Conservation (phyloP, 2,888 invertebrate genomes). For the Drosophila planitibia region DNA sequence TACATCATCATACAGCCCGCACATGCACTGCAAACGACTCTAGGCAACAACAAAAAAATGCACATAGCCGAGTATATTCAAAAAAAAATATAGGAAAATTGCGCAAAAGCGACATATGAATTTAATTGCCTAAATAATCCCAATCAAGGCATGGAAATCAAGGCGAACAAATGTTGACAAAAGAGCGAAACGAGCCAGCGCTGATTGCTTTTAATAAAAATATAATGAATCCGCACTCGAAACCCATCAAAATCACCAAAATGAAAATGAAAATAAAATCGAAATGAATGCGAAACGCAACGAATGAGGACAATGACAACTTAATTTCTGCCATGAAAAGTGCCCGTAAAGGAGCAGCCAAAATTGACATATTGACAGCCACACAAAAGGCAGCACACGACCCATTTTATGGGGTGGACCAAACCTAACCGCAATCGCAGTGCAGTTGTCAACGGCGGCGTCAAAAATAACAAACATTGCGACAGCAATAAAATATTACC, state of each 20-base stretch:
- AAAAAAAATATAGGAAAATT: slow-evolving; percentile 44
- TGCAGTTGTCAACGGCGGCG: slow-evolving; percentile 60
- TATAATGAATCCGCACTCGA: slow-evolving; percentile 75
- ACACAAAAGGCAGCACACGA: slow-evolving; percentile 61
- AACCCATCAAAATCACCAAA: slow-evolving; percentile 36
- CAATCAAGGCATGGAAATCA: slow-evolving; percentile 64
- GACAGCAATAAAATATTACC: slow-evolving; percentile 74
- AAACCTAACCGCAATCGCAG: slow-evolving; percentile 47
- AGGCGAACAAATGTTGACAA: slow-evolving; percentile 66
- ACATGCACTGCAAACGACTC: slow-evolving; percentile 1
- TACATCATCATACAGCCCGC: slow-evolving; percentile 17
- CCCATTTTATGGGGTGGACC: slow-evolving; percentile 37
- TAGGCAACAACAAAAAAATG: slow-evolving; percentile 2
- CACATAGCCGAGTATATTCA: background rate
- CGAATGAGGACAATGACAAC: slow-evolving; percentile 70
- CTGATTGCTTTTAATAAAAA: slow-evolving; percentile 81
- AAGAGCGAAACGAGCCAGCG: slow-evolving; percentile 34
- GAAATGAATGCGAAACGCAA: slow-evolving; percentile 59
- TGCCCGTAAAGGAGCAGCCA: slow-evolving; percentile 67
- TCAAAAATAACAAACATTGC: slow-evolving; percentile 80
- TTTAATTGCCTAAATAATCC: slow-evolving; percentile 77
- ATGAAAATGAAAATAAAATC: slow-evolving; percentile 43
- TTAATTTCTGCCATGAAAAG: slow-evolving; percentile 74
- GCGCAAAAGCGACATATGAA: slow-evolving; percentile 72
- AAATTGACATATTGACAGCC: slow-evolving; percentile 81